Base-by-base conservation (phyloP, 1,140 invertebrate genomes). In the Drosophila parabipectinata region DNA sequence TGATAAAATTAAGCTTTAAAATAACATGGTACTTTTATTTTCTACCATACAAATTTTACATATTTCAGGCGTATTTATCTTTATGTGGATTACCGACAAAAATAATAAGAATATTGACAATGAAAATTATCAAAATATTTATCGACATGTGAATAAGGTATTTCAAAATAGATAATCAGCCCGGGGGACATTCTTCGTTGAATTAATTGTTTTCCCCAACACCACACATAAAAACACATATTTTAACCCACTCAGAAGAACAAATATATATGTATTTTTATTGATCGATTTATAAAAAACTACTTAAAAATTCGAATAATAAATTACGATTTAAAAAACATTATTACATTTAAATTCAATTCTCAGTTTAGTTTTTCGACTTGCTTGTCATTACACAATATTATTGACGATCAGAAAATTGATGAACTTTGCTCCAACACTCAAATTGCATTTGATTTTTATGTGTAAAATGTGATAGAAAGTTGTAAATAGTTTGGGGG, bases 161-260 rank as follows among this genome's bases (percentile, higher is more conserved):
- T 55, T 14, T 30, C 28, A 28, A 28, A 28, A 28, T 28, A 28
- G 26, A 5, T 28, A 1, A 28, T 28, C 26, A 28, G 26, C 26
- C 26, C 26, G 26, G 26, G 26, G 6, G 26, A 28, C 26, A 28
- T 28, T 28, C 26, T 28, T 26, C 4, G 26, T 26, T 0, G 26
- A 26, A 1, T 4, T 26, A 26, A 26, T 26, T 6, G 3, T 26
- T 5, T 26, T 28, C 26, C 26, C 6, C 6, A 28, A 1, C 26
- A 1, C 26, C 26, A 28, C 3, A 57, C 59, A 47, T 32, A 52
- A 57, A 24, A 63, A 44, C 1, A 7, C 44, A 0, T 0, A 44
- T 28, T 58, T 90, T 89, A 89, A 89, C 84, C 84, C 84, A 89
- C 85, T 89, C 85, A 84, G 84, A 89, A 89, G 85, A 89, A 90